phyloP scores from a whole-genome alignment of 2,888 invertebrate species.

The Coleophora flavipennella region DNA sequence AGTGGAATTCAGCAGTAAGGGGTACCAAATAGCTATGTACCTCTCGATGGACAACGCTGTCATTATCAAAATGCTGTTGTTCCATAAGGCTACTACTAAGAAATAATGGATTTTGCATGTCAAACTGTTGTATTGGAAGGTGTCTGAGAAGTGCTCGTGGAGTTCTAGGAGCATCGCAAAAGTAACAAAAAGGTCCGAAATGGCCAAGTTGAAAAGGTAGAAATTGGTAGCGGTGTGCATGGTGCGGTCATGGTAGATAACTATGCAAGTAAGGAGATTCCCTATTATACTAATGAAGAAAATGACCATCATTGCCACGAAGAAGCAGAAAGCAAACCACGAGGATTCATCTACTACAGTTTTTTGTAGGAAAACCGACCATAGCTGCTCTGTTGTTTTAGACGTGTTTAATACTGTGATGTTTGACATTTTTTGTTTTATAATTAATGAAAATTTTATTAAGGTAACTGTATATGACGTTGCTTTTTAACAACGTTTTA shows the following conservation, averaged over 20 bases:
- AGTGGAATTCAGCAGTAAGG: constrained; percentile 28
- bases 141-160: constrained; percentile 19
- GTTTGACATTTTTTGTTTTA: constrained; percentile 15
- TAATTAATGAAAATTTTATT: too few relatives aligned
- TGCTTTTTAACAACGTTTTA: too few relatives aligned
- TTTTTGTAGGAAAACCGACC: constrained; percentile 27
- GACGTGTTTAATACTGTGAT: constrained; percentile 36
- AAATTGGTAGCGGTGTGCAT: constrained; percentile 58
- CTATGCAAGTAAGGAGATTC: constrained; percentile 51
- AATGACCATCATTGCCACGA: constrained; percentile 20
- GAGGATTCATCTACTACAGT: constrained; percentile 18
- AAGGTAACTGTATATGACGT: too few relatives aligned
- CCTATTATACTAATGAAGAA: constrained; percentile 38
- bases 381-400: constrained; percentile 11
- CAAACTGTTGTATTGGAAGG: constrained; percentile 22
- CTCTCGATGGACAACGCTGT: constrained; percentile 43
- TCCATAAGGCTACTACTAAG: constrained; percentile 34
- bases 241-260: constrained; percentile 46
- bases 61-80: constrained; percentile 41
- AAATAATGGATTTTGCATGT: constrained; percentile 39
- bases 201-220: constrained; percentile 51
- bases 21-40: constrained; percentile 41
- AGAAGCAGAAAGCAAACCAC: constrained; percentile 20
- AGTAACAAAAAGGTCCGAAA: constrained; percentile 47
- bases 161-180: constrained; percentile 39